A percentile compares a stretch with the other conserved stretches of the same genome.
These are phyloP conservation scores for Drepana falcataria DNA, from an alignment of 2,888 invertebrate genomes.

Conservation along the genomic window DNA sequence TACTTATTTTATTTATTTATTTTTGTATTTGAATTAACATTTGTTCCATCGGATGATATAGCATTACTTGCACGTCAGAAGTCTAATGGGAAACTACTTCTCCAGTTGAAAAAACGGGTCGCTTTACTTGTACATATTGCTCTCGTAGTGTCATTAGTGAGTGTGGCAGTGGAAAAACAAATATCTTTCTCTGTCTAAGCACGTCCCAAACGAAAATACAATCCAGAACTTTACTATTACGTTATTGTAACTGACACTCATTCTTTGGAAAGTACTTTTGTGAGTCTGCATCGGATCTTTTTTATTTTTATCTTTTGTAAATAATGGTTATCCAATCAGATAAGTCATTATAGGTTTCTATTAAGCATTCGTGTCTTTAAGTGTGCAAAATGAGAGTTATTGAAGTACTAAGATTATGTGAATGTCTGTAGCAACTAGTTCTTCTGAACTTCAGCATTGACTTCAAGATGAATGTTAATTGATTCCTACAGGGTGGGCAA, in stretches of 20 bases:
- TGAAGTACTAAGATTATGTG: too few species aligned
- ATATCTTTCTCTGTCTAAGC: constrained; percentile 17
- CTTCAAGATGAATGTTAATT: too few species aligned
- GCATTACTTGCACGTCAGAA: background rate
- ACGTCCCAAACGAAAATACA: constrained; percentile 22
- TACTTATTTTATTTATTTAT: too few species aligned
- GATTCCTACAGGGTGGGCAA: too few species aligned
- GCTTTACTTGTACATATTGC: background rate
- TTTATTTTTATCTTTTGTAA: background rate
- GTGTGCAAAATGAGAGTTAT: too few species aligned
- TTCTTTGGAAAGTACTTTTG: constrained; percentile 1
- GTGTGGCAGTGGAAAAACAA: constrained; percentile 18
- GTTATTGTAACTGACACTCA: constrained; percentile 24
- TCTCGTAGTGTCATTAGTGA: constrained; percentile 17
- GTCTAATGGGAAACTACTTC: background rate
- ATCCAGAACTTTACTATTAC: constrained; percentile 17
- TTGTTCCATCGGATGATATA: background rate
- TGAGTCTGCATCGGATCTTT: background rate
- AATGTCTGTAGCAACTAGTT: too few species aligned
- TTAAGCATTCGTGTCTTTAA: too few species aligned
- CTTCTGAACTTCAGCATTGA: too few species aligned
- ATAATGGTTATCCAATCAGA: too few species aligned
- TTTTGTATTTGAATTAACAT: background rate
- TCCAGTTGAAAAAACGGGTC: background rate
- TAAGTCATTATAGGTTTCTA: too few species aligned